These are phyloP conservation scores for Pyrocoelia pectoralis DNA, from an alignment of 2,888 invertebrate species.

Conservation along the genomic window DNA sequence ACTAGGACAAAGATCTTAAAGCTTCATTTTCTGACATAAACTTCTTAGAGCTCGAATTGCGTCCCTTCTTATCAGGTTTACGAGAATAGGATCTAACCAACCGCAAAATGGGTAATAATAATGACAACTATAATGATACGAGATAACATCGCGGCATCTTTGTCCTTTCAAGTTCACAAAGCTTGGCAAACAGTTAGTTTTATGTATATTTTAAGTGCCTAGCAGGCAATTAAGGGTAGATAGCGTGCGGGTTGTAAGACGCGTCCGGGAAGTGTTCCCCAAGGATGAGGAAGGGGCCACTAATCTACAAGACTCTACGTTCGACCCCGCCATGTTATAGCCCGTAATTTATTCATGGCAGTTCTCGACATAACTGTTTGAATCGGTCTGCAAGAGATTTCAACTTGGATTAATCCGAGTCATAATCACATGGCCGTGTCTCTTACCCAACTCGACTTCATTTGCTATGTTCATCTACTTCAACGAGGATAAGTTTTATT, in stretches of 20 bases:
- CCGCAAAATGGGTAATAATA: conserved; percentile 41
- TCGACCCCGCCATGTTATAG: conserved; percentile 50
- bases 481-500: conserved; percentile 35
- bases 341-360: conserved; percentile 59
- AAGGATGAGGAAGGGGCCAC: conserved; percentile 50
- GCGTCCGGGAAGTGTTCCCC: conserved; percentile 57
- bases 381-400: conserved; percentile 58
- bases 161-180: conserved; percentile 49
- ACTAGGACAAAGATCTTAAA: conserved; percentile 17
- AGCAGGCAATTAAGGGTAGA: conserved; percentile 47
- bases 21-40: conserved; percentile 24
- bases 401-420: conserved; percentile 58
- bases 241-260: conserved; percentile 53
- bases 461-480: conserved; percentile 35
- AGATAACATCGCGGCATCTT: conserved; percentile 47
- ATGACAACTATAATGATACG: conserved; percentile 42
- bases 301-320: conserved; percentile 56
- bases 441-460: conserved; percentile 31
- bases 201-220: conserved; percentile 52
- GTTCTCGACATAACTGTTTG: conserved; percentile 57
- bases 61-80: conserved; percentile 24
- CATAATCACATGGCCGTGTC: conserved; percentile 52
- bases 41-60: conserved; percentile 29
- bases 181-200: conserved; percentile 51
- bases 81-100: conserved; percentile 31